Evolutionary conservation across 2,797 vertebrate genomes (phyloP).

Genomic region (Trichosurus vulpecula): DNA sequence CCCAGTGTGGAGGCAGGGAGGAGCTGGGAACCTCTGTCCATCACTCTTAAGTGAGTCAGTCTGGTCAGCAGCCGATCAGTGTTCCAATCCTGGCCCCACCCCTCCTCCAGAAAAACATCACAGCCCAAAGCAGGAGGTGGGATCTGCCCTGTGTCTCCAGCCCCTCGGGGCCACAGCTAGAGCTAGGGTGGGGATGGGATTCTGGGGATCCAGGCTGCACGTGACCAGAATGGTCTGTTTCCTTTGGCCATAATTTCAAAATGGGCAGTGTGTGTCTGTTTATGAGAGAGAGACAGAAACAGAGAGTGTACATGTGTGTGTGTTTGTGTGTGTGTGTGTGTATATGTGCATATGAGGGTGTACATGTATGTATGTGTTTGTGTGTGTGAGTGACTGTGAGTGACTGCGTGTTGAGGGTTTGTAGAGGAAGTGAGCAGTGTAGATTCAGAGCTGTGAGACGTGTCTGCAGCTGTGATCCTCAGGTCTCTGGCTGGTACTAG

Average conservation of each 20-base stretch:
- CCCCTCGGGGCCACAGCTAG: neutral
- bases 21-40: neutral
- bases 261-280: neutral
- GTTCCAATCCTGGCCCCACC: neutral
- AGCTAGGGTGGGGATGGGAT: neutral
- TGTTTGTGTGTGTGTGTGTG: too few relatives aligned
- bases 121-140: neutral
- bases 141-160: neutral
- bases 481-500: neutral
- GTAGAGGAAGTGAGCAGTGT: neutral
- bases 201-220: neutral
- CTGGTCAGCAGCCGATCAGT: neutral
- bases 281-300: too few relatives aligned
- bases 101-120: neutral
- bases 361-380: neutral
- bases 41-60: neutral
- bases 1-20: neutral
- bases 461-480: neutral
- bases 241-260: neutral
- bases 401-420: neutral
- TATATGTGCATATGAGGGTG: too few relatives aligned
- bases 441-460: neutral
- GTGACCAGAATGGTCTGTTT: neutral
- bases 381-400: too few relatives aligned
- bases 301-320: too few relatives aligned